phyloP scores from a whole-genome alignment of 2,113 vertebrate genomes.

The Tonatia bakeri region DNA sequence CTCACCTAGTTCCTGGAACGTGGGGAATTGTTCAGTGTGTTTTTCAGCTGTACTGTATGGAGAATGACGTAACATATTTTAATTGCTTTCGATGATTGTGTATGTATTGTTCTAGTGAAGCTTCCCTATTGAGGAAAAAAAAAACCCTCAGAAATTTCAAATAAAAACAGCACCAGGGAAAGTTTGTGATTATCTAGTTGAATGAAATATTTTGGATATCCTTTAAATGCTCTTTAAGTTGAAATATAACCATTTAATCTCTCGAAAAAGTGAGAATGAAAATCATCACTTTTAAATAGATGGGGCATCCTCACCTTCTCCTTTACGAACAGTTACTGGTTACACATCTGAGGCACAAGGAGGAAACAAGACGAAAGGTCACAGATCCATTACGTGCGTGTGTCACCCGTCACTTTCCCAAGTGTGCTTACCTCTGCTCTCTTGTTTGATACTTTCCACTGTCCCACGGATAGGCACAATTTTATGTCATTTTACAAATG shows the following conservation, averaged over 20 bases:
- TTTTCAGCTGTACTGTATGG: not conserved
- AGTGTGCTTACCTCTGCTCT: not conserved
- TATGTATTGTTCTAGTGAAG: not conserved
- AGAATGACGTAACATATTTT: not conserved
- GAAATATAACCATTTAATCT: not conserved
- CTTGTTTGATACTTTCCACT: not conserved
- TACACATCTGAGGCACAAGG: not conserved
- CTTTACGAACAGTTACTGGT: not conserved
- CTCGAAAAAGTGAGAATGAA: not conserved
- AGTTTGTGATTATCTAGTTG: not conserved
- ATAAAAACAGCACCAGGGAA: not conserved
- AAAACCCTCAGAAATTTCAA: not conserved
- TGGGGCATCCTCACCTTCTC: not conserved
- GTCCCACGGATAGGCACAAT: not conserved
- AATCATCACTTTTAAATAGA: not conserved
- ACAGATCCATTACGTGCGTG: not conserved
- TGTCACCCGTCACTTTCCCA: not conserved
- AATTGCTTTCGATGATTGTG: not conserved
- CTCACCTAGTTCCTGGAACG: not conserved
- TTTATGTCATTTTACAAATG: not conserved
- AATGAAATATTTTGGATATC: conserved; percentile 6
- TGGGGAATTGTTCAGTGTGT: not conserved
- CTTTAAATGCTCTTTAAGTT: not conserved
- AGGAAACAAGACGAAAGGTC: not conserved
- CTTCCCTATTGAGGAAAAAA: not conserved